Percentiles rank a stretch among this genome's conserved stretches.
phyloP scores from a whole-genome alignment of 1,140 invertebrate genomes.

The Ips nitidus region DNA sequence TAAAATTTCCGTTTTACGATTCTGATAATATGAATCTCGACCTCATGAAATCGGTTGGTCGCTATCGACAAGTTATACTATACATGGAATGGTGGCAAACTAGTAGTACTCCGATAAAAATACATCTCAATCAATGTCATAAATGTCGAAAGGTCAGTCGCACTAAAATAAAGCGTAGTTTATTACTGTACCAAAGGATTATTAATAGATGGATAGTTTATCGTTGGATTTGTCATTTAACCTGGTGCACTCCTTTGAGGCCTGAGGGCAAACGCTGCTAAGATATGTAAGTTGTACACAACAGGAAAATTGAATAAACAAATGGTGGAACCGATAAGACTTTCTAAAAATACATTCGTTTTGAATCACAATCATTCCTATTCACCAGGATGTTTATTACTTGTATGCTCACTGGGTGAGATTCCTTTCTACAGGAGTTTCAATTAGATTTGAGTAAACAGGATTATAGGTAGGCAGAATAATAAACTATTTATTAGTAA shows the following conservation, averaged over 20 bases:
- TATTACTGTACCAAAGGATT: not conserved
- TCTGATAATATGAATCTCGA: constrained; percentile 1
- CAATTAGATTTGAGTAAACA: no score
- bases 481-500: no score
- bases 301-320: no score
- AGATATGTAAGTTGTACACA: no score
- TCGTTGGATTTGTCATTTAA: not conserved
- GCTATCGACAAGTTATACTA: not conserved
- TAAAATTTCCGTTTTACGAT: constrained; percentile 11
- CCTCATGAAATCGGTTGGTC: constrained; percentile 1
- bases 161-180: constrained; percentile 5
- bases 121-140: not conserved
- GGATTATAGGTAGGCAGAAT: no score
- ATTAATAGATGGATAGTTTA: constrained; percentile 1
- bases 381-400: no score
- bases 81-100: not conserved
- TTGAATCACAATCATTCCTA: no score
- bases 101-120: constrained; percentile 1
- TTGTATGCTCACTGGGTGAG: no score
- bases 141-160: constrained; percentile 1
- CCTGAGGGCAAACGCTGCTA: no score
- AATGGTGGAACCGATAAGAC: no score
- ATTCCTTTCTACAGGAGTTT: no score
- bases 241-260: not conserved
- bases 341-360: no score